Evolutionary conservation across 2,888 invertebrate genomes (phyloP), one percentile per base, ranked within the genome.

Genomic region (Volucella inanis): DNA sequence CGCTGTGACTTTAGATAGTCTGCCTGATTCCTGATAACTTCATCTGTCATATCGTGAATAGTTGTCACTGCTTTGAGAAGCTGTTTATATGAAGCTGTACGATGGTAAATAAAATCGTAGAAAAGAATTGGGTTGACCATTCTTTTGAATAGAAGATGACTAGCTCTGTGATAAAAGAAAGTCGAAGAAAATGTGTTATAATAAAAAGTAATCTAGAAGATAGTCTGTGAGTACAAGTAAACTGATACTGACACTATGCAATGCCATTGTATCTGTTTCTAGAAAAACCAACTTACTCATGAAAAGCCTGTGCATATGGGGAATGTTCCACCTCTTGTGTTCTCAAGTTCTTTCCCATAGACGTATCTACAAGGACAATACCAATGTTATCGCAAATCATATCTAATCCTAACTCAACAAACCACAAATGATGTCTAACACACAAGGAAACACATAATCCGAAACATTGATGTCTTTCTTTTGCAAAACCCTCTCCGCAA

Each of bases 241-340:
- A 18, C 18, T 18, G 18, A 18, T 2, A 18, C 18, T 18, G 22
- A 22, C 22, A 22, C 22, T 22, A 2, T 22, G 3, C 3, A 22
- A 1, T 22, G 4, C 22, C 4, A 22, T 22, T 3, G 22, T 4
- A 4, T 22, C 22, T 22, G 3, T 22, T 22, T 22, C 4, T 22
- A n/a, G n/a, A 45, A 45, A 12, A n/a, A 45, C 2, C 1, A 54
- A 93, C 94, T 93, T 92, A 95, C 95, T 93, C 93, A 90, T 95
- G 94, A 72, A 97, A 95, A 9, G 95, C 94, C 87, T 93, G 92
- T 0, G 96, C 95, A 89, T 96, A 96, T 86, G 91, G 88, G 94
- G 91, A 86, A n/a, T 11, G 61, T 41, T 74, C 75, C 3, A 75
- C 74, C 68, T 90, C 72, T 15, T 82, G 86, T 4, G 72, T 82